Base-by-base conservation (phyloP, 2,888 invertebrate species). In the Sarcophaga carnaria region DNA sequence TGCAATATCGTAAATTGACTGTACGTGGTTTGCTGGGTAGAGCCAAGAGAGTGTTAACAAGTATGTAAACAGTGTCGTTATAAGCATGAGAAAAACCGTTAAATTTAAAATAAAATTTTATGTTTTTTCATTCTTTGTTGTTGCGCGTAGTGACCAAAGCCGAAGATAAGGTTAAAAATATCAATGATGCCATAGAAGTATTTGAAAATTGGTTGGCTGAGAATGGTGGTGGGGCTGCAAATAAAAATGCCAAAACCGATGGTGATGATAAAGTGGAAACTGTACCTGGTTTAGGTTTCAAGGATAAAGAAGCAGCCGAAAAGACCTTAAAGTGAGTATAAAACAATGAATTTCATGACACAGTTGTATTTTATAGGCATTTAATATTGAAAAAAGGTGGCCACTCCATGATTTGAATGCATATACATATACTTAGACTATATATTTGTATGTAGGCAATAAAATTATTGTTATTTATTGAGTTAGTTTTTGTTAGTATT, bases 201-300 rank as follows among this genome's bases (percentile, higher is more conserved):
- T 96, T 96, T 90, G 96, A 96, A 92, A 94, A 94, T 80, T 96
- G 96, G 96, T 93, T 96, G 77, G 94, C 94, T 4, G 94, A 95
- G 27, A 94, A 95, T 83, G 93, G 93, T 17, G 91, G 93, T 84
- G 90, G 93, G 88, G 91, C 92, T 14, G 91, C 92, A 5, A 93
- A 90, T 76, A 93, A 93, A 89, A 93, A 92, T 88, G 86, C 85
- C 88, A 95, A 95, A 93, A 93, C 89, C 91, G 95, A 94, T 69
- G 94, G 92, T 47, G 94, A 94, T 71, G 94, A 94, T 62, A 94
- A 94, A 72, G 93, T 94, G 0, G 96, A 96, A 90, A 95, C 95
- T 0, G 96, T 96, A 63, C 95, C 96, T 6, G 96, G 96, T 0
- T 94, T 97, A 45, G 96, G 97, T 27, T 97, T 97, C 93, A 97